Conservation (phyloP, 1,140 invertebrate genomes). For the Trachymyrmex cornetzi region DNA sequence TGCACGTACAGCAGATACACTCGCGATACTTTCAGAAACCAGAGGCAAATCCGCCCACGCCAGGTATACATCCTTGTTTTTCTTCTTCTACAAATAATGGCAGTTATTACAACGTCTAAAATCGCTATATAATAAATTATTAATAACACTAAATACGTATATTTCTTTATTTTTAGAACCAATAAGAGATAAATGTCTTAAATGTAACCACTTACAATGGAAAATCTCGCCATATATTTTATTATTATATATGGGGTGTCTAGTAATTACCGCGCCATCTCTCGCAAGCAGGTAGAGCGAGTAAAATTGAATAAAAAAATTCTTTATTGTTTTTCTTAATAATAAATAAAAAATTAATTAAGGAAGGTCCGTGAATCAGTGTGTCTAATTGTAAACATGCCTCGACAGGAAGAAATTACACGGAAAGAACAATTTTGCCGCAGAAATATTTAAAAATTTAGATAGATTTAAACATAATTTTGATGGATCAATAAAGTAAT, state of each 20-base stretch:
- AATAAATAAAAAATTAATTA: slow-evolving; percentile 1
- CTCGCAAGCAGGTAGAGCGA: neutral
- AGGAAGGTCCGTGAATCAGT: neutral
- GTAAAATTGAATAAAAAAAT: neutral
- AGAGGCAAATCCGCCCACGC: slow-evolving; percentile 86
- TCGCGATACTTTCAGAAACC: slow-evolving; percentile 73
- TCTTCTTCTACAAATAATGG: slow-evolving; percentile 14
- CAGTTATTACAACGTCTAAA: neutral
- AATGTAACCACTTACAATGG: neutral
- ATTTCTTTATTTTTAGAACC: neutral
- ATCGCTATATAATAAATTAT: neutral
- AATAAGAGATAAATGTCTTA: neutral
- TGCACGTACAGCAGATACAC: slow-evolving; percentile 71
- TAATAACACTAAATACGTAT: neutral
- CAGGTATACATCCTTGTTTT: slow-evolving; percentile 80
- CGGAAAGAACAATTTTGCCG: too few relatives aligned
- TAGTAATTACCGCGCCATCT: neutral
- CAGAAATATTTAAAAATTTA: too few relatives aligned
- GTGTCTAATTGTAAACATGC: neutral
- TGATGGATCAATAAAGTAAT: too few relatives aligned
- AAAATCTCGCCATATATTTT: neutral
- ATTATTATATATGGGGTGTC: neutral
- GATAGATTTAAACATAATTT: too few relatives aligned
- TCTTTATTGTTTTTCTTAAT: neutral
- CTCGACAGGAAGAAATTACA: too few relatives aligned